Percentiles rank a stretch among this genome's conserved stretches.
These are phyloP conservation scores for Alouatta palliata DNA, from an alignment of 2,113 vertebrate species.

Conservation along the genomic window DNA sequence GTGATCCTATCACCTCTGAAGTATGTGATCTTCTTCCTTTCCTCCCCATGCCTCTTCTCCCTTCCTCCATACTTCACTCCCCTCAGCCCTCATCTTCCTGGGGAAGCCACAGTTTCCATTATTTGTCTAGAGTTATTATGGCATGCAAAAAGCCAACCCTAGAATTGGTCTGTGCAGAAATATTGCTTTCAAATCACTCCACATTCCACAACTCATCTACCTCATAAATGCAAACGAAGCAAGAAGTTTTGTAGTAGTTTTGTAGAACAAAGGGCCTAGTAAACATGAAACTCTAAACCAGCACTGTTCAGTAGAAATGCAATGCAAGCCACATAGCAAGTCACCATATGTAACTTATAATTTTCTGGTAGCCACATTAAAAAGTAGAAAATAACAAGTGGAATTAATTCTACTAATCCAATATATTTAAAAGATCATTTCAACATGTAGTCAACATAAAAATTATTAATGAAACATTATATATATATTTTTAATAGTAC, in stretches of 20 bases:
- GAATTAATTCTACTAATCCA: not conserved
- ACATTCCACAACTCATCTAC: not conserved
- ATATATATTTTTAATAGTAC: too few species aligned
- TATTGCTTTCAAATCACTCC: not conserved
- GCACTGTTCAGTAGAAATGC: not conserved
- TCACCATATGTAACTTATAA: not conserved
- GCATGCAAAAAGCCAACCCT: not conserved
- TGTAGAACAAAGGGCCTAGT: not conserved
- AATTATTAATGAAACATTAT: not conserved
- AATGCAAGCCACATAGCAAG: not conserved
- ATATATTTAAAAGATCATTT: conserved; percentile 12
- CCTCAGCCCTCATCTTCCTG: not conserved
- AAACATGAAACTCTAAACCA: not conserved
- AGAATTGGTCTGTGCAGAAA: not conserved
- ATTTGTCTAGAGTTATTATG: not conserved
- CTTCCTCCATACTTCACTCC: too few species aligned
- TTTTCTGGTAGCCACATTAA: not conserved
- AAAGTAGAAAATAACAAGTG: not conserved
- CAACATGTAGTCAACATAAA: not conserved
- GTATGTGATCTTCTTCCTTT: not conserved
- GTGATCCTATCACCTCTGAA: not conserved
- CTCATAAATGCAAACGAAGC: not conserved
- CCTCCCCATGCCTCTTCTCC: not conserved
- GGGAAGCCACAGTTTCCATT: not conserved
- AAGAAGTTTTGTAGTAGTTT: not conserved